Percentiles rank a stretch among this genome's conserved stretches.
Evolutionary conservation across 2,797 vertebrate species (phyloP).

Genomic region (Lateolabrax maculatus): DNA sequence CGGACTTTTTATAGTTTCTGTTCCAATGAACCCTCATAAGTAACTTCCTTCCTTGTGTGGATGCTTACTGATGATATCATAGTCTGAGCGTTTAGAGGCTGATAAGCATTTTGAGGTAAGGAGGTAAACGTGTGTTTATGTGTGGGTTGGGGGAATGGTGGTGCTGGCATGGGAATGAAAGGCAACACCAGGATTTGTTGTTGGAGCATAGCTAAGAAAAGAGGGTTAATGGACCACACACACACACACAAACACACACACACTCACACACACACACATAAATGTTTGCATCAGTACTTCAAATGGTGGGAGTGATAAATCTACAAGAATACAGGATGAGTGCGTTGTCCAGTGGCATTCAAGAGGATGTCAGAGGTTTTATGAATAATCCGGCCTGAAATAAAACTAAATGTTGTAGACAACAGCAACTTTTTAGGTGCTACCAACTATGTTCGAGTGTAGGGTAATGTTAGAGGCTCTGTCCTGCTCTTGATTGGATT

Average conservation of each 20-base stretch:
- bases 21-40: constrained; percentile 38
- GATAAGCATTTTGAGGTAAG: constrained; percentile 19
- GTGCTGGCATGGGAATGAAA: constrained; percentile 32
- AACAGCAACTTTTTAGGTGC: constrained; percentile 7
- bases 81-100: constrained; percentile 35
- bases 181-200: constrained; percentile 14
- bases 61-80: constrained; percentile 56
- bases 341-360: constrained; percentile 21
- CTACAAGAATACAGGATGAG: constrained; percentile 21
- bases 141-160: background rate
- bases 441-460: too few species aligned
- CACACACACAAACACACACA: constrained; percentile 24
- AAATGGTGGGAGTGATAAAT: constrained; percentile 12
- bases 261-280: constrained; percentile 55
- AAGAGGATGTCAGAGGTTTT: constrained; percentile 18
- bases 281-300: constrained; percentile 10
- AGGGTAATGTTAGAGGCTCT: too few species aligned
- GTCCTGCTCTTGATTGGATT: too few species aligned
- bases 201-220: constrained; percentile 23
- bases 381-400: constrained; percentile 29
- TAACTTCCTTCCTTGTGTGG: constrained; percentile 38
- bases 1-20: constrained; percentile 46
- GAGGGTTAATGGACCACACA: constrained; percentile 56
- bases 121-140: constrained; percentile 11
- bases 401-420: constrained; percentile 27